Evolutionary conservation across 2,888 invertebrate genomes (phyloP), one percentile per base, ranked within the genome.

Genomic region (Gandaritis pyraliata): DNA sequence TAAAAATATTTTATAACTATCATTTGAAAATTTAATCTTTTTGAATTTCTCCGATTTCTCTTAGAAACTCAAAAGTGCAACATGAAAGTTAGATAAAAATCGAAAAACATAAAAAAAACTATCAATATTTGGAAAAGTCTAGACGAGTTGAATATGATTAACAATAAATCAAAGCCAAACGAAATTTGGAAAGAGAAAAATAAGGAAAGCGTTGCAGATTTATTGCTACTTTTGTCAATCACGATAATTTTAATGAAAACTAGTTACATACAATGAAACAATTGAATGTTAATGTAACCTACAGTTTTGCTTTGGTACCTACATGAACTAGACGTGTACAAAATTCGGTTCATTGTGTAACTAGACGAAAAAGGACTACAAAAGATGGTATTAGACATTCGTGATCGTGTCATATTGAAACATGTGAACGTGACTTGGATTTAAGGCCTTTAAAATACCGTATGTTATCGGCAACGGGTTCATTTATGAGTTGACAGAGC

Each of bases 251-350:
- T 68, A 67, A 65, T 66, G 61, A 71, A 73, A 66, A 33, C 38
- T 66, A 71, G n/a, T n/a, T n/a, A n/a, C n/a, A 76, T 72, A 72
- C 68, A 70, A 72, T 76, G 73, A 57, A 66, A n/a, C n/a, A 38
- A 75, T 73, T 80, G 80, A 83, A 85, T 84, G 71, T 70, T 75
- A 82, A 86, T 81, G 67, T 70, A 66, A 65, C 61, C 66, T 63
- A 61, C 67, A 57, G 65, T 69, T 58, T 54, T 62, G 61, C 70
- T 73, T 67, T 65, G 69, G 70, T 67, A 68, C 71, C 75, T 74
- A 76, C 56, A 66, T 68, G 18, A 43, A 50, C 55, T 63, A 66
- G 61, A 78, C 81, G 76, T 79, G 81, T 59, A 64, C 67, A 62
- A 79, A 79, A 76, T 81, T 75, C 67, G 58, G 50, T 61, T 58